Evolutionary conservation across 2,888 invertebrate genomes (phyloP).

Genomic region (Apodemia zela): DNA sequence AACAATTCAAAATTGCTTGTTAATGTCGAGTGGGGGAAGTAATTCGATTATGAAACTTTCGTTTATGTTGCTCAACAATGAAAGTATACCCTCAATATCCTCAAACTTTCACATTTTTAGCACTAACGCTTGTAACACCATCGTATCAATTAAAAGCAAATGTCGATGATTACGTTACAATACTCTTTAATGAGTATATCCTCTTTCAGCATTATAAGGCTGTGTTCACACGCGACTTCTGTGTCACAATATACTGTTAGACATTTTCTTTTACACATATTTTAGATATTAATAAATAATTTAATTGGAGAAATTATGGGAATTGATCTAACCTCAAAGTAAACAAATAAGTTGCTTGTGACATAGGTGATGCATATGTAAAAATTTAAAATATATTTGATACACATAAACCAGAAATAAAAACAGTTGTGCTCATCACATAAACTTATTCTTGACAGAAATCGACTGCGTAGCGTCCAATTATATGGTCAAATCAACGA

Average conservation of each 20-base stretch:
- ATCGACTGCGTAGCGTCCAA: too few relatives aligned
- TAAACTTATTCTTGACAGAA: too few relatives aligned
- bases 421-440: too few relatives aligned
- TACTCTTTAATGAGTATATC: not conserved
- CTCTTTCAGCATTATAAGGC: not conserved
- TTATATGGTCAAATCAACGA: too few relatives aligned
- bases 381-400: too few relatives aligned
- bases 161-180: not conserved
- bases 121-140: not conserved
- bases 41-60: not conserved
- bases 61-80: not conserved
- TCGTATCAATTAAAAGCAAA: not conserved
- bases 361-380: too few relatives aligned
- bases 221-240: not conserved
- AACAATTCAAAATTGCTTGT: not conserved
- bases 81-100: not conserved
- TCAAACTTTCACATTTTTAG: constrained; percentile 1
- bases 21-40: not conserved
- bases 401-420: too few relatives aligned
- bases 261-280: too few relatives aligned
- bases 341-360: too few relatives aligned
- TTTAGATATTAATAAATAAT: too few relatives aligned
- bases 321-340: too few relatives aligned
- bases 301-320: too few relatives aligned
- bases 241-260: not conserved